Conservation (phyloP, 2,113 vertebrate species). For the Cyrtonyx montezumae region DNA sequence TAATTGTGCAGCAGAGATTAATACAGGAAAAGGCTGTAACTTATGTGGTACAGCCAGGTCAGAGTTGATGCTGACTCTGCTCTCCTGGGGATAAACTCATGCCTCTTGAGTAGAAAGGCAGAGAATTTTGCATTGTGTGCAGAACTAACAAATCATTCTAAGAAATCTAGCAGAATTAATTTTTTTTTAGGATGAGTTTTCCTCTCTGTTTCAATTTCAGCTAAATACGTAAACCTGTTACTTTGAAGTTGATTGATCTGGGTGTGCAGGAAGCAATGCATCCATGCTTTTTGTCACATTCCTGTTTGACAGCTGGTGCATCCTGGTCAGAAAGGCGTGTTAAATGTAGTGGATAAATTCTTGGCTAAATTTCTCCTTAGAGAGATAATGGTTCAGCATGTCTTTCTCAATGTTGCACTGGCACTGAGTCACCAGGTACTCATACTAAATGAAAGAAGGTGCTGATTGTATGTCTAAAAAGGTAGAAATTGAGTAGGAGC, state of each 20-base stretch:
- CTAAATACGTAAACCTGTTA: background rate
- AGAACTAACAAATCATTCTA: background rate
- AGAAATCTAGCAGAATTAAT: background rate
- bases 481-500: background rate
- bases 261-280: background rate
- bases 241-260: background rate
- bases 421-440: background rate
- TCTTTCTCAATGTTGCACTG: background rate
- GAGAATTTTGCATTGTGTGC: background rate
- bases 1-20: background rate
- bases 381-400: background rate
- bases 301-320: background rate
- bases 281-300: background rate
- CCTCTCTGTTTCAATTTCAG: background rate
- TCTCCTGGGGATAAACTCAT: background rate
- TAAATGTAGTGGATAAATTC: background rate
- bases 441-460: background rate
- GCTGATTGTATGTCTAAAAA: background rate
- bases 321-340: background rate
- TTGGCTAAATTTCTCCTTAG: background rate
- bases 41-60: background rate
- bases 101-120: background rate
- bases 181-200: constrained; percentile 15
- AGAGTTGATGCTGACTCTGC: background rate
- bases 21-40: background rate